phyloP scores from a whole-genome alignment of 2,888 invertebrate species.

The Parnassius smintheus region DNA sequence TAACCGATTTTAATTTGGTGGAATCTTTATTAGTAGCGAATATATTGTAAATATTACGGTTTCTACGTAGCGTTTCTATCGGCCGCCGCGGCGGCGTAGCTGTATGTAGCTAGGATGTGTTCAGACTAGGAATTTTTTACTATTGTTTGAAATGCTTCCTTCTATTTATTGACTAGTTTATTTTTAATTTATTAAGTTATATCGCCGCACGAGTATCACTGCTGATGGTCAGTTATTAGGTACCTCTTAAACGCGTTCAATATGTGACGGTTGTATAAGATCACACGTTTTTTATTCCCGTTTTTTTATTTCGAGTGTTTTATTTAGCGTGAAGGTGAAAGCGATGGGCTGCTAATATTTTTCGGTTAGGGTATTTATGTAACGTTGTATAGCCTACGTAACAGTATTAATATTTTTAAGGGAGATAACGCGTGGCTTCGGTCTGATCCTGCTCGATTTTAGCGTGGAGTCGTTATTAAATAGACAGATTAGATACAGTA shows the following conservation, averaged over 20 bases:
- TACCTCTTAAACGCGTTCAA: constrained; percentile 42
- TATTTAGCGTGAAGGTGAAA: constrained; percentile 27
- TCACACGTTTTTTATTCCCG: neutral
- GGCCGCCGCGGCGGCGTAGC: constrained; percentile 46
- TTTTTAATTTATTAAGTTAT: constrained; percentile 63
- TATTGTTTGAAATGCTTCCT: constrained; percentile 44
- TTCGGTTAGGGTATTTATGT: constrained; percentile 18
- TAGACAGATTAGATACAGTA: neutral
- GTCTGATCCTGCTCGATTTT: constrained; percentile 6
- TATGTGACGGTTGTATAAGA: constrained; percentile 45
- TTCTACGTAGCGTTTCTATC: constrained; percentile 68
- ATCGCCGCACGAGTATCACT: constrained; percentile 16
- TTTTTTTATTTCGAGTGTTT: constrained; percentile 7
- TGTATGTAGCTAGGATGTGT: constrained; percentile 79
- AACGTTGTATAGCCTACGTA: constrained; percentile 42
- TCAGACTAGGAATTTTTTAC: constrained; percentile 36
- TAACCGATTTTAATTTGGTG: constrained; percentile 43
- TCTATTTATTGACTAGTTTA: constrained; percentile 70
- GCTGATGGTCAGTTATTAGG: constrained; percentile 2
- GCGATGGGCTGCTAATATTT: constrained; percentile 24
- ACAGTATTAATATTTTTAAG: constrained; percentile 63
- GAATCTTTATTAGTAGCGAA: constrained; percentile 56
- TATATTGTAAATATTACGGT: constrained; percentile 64
- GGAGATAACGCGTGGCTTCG: constrained; percentile 32
- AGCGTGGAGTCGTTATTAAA: neutral